Base-by-base conservation (phyloP, 64 coral and sea anemone genomes). In the Cladopsammia gracilis region DNA sequence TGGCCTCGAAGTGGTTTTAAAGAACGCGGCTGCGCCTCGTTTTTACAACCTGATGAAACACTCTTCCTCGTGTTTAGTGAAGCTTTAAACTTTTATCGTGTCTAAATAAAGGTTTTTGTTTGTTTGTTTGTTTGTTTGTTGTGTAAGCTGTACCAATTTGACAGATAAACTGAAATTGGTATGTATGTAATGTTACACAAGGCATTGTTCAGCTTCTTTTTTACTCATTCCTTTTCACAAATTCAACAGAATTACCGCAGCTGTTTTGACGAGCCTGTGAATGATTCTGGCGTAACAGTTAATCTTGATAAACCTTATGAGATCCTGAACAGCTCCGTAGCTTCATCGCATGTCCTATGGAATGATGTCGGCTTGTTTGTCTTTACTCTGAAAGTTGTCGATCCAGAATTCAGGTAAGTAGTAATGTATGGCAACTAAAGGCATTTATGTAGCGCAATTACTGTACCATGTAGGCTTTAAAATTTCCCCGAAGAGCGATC, bases 281-380 rank as follows among this genome's bases (percentile, higher is more conserved):
- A 67, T 57, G 57, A 14, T 62, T 44, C 75, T 49, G 42, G 14
- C 6, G 52, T 9, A 7, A 58, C 8, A 19, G 20, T 25, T 16
- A 70, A 90, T 23, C 64, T 97, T 56, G 42, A 97, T 90, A 11
- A 51, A 77, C 73, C 74, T 73, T 97, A 97, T 22, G 87, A 97
- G 90, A 82, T 97, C 26, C 25, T 91, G 20, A 97, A 97, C 92
- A 94, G 58, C 20, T 90, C 87, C 58, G 92, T 71, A 67, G 87
- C 82, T 47, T 74, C 90, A 2, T 69, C 80, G 16, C 62, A 82
- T 62, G 8, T 97, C 19, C n/a, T 58, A 46, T 97, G 95, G 95
- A 24, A 73, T 70, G 76, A 58, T 75, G 77, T 25, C 16, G 95
- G 95, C 62, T 48, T 93, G 24, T 94, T 80, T 86, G 70, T 94